Percentiles rank a stretch among this genome's conserved stretches.
phyloP scores from a whole-genome alignment of 2,113 vertebrate species.

The Leiothrix lutea region DNA sequence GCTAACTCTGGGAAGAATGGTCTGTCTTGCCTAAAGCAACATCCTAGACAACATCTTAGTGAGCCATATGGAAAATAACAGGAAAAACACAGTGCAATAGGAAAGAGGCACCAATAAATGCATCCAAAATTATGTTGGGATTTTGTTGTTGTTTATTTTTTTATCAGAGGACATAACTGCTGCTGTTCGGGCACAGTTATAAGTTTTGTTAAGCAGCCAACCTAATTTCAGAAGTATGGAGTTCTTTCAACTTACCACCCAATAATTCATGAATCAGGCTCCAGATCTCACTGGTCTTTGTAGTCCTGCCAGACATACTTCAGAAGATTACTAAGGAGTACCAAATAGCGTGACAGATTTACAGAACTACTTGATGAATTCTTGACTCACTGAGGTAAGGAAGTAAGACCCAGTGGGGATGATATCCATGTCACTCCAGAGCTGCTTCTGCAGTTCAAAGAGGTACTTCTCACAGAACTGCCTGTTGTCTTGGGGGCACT shows the following conservation, averaged over 20 bases:
- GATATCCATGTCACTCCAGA: neutral
- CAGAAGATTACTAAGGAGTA: neutral
- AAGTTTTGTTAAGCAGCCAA: neutral
- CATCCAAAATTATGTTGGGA: neutral
- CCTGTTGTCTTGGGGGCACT: neutral
- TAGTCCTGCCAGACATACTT: conserved; percentile 26
- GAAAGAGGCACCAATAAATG: neutral
- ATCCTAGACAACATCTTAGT: neutral
- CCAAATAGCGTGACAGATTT: neutral
- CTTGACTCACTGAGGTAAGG: neutral
- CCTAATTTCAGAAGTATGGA: neutral
- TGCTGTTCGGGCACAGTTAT: neutral
- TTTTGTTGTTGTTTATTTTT: neutral
- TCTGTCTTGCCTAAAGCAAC: neutral
- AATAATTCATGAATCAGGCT: conserved; percentile 42
- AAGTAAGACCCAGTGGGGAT: fast-evolving
- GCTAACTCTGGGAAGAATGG: neutral
- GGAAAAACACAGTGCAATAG: neutral
- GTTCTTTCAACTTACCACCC: conserved; percentile 9
- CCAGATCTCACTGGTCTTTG: conserved; percentile 38
- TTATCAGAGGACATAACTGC: neutral
- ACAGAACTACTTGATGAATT: neutral
- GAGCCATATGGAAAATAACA: neutral
- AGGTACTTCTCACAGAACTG: neutral
- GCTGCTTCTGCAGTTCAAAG: neutral